Percentiles rank a stretch among this genome's conserved stretches.
phyloP scores from a whole-genome alignment of 2,888 invertebrate species.

The Cataglyphis albicans region DNA sequence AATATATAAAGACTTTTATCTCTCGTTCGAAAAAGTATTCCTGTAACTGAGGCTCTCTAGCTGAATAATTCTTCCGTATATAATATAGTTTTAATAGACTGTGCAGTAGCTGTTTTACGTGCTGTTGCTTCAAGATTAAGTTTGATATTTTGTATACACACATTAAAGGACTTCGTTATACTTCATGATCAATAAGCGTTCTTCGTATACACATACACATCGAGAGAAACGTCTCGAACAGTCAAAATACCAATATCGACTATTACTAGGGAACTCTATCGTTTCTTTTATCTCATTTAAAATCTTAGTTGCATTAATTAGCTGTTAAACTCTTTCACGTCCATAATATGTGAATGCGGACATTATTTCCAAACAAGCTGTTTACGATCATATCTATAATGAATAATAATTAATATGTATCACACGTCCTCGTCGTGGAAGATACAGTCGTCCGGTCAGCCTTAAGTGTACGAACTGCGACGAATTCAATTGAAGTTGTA shows the following conservation, averaged over 20 bases:
- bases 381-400: slow-evolving; percentile 59
- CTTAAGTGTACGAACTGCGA: slow-evolving; percentile 60
- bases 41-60: slow-evolving; percentile 67
- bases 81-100: slow-evolving; percentile 71
- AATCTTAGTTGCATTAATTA: slow-evolving; percentile 61
- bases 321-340: slow-evolving; percentile 65
- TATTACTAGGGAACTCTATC: slow-evolving; percentile 8
- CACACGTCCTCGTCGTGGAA: slow-evolving; percentile 55
- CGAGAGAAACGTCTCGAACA: slow-evolving; percentile 38
- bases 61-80: slow-evolving; percentile 70
- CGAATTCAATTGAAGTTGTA: slow-evolving; percentile 58
- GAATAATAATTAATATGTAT: slow-evolving; percentile 51
- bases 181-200: slow-evolving; percentile 33
- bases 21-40: slow-evolving; percentile 50
- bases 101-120: slow-evolving; percentile 68
- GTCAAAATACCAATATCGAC: slow-evolving; percentile 50
- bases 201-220: slow-evolving; percentile 27
- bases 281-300: slow-evolving; percentile 60
- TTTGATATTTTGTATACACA: slow-evolving; percentile 57
- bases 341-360: slow-evolving; percentile 63
- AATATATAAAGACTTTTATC: slow-evolving; percentile 4
- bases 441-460: slow-evolving; percentile 66
- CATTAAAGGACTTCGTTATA: slow-evolving; percentile 35
- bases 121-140: slow-evolving; percentile 71
- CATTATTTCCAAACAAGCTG: slow-evolving; percentile 59